Evolutionary conservation across 2,113 vertebrate species (phyloP), one percentile per base, ranked within the genome.

Genomic region (Meriones unguiculatus): DNA sequence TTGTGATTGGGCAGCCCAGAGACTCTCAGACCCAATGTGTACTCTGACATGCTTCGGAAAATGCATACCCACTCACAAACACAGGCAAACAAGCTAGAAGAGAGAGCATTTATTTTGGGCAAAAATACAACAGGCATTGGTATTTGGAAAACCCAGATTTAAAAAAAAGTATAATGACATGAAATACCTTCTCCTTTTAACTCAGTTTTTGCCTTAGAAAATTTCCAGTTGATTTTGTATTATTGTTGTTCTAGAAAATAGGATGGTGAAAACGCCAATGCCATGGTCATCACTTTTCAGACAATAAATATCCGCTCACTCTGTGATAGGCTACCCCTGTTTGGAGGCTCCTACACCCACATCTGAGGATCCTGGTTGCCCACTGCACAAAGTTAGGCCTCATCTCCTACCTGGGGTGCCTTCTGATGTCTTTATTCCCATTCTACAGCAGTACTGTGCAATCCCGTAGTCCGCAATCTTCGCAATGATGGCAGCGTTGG

Each of bases 391-490:
- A 92, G 28, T 32, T 73, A 82, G n/a, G 20, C 46, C 84, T 10
- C 69, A 5, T 67, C 41, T 81, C 81, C 10, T 98, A 99, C 99
- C 99, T 98, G 99, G 99, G 4, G 99, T 99, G 35, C 99, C 99
- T 98, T 99, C 99, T 0, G 99, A 99, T 2, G 99, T 99, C 97
- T 99, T 99, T 92, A 99, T 99, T 8, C 99, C 99, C 99, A 99
- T 99, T 96, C 99, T 98, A 97, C 99, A 99, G 96, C 99, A 99
- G 98, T 99, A 99, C 98, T 99, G 99, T 50, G 99, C 99, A 93
- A 99, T 99, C 80, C 99, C 99, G 0, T 99, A 99, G 98, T 99
- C 99, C 0, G 99, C 99, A 94, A 99, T 99, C 98, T 99, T 99
- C 38, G 99, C 99, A 75, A 99, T 99, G 95, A 99, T 97, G 87